Evolutionary conservation across 2,888 invertebrate genomes (phyloP), one percentile per base, ranked within the genome.

Genomic region (Xestia c-nigrum): DNA sequence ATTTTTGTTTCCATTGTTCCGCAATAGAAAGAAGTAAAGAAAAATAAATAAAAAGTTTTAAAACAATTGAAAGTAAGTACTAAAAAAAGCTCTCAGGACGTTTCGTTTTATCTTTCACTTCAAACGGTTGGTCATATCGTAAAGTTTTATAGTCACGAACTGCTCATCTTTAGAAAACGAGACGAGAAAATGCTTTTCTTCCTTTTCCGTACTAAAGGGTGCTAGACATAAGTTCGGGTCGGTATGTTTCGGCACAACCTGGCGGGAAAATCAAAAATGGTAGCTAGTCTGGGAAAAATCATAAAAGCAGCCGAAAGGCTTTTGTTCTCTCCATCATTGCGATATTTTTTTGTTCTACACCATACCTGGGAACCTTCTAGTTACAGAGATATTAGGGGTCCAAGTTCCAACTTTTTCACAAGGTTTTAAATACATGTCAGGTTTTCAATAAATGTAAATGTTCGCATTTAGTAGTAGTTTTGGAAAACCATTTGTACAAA

Each of bases 61-160:
- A 74, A 80, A 68, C 52, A 80, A 59, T 74, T 59, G 55, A 65
- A 80, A 69, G 69, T 66, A 80, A 69, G 69, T 66, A 40, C 16
- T 74, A 38, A 76, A 61, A 61, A 50, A 43, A 40, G 46, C 47
- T 70, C 46, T 46, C 3, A 9, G 14, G 40, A 24, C 19, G 31
- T 38, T 79, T 63, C 21, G 14, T 50, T 68, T 80, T 68, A 65
- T 74, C 43, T 52, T 73, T 40, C 40, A 46, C 31, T 74, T 74
- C 12, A 69, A 74, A 57, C 24, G n/a, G 16, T 57, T 7, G 24
- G 21, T 66, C 21, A 67, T 67, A 46, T 81, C 70, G 76, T 81
- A 63, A 80, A 76, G 50, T 80, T 81, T 80, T 67, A 63, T 71
- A 46, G 61, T 47, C 52, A 46, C 5, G 21, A 61, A 66, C 46